Conservation (phyloP, 2,888 invertebrate species). For the Mythimna albipuncta region DNA sequence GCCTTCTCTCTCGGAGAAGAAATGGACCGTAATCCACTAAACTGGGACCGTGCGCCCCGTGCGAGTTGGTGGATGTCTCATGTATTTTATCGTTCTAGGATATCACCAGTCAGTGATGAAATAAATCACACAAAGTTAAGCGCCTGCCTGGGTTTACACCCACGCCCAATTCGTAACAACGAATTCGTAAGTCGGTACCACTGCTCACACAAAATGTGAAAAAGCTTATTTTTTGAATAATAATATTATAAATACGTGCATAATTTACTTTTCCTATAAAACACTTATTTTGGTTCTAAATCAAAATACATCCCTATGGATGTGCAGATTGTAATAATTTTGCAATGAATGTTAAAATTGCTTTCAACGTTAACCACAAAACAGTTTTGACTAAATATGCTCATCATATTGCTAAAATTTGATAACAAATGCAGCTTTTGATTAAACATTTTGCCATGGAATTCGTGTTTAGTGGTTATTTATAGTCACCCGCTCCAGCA, state of each 20-base stretch:
- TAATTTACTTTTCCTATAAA: background rate
- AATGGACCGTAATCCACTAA: no score
- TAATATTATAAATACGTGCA: background rate
- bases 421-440: conserved; percentile 25
- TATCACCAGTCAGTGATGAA: no score
- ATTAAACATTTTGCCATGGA: conserved; percentile 1
- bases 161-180: no score
- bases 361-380: conserved; percentile 37
- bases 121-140: no score
- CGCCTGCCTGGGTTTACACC: no score
- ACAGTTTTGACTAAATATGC: conserved; percentile 36
- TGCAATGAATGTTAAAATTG: conserved; percentile 24
- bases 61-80: no score
- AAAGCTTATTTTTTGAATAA: background rate
- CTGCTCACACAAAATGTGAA: no score
- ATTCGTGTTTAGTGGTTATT: conserved; percentile 23
- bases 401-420: conserved; percentile 31
- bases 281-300: conserved; percentile 3
- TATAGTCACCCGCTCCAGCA: background rate
- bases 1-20: no score
- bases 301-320: conserved; percentile 20
- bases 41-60: no score
- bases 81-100: no score
- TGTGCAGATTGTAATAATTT: conserved; percentile 25
- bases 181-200: no score